phyloP scores from a whole-genome alignment of 2,113 vertebrate species.

The Varanus salvator region DNA sequence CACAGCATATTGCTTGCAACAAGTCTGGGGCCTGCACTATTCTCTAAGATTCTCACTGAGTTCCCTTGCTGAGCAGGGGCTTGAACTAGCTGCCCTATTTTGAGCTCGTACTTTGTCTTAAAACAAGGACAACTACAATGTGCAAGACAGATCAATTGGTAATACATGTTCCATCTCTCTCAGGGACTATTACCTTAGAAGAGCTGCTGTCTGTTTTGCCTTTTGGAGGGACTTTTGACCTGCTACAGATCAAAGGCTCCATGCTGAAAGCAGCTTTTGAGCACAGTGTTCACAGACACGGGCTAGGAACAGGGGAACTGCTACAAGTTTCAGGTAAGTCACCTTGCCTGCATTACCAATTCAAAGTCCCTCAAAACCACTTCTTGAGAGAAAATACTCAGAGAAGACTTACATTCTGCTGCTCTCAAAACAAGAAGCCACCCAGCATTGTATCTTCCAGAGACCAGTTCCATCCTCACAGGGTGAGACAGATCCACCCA shows the following conservation, averaged over 20 bases:
- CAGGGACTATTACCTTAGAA: constrained; percentile 90
- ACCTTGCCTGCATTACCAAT: not conserved
- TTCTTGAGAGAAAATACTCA: not conserved
- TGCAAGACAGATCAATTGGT: not conserved
- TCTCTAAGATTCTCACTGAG: not conserved
- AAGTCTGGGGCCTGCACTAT: not conserved
- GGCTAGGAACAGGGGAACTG: constrained; percentile 86
- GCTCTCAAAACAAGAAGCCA: not conserved
- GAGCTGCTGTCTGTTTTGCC: constrained; percentile 89
- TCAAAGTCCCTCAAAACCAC: not conserved
- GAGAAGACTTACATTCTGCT: not conserved
- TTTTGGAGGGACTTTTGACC: constrained; percentile 90
- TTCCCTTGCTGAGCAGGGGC: not conserved
- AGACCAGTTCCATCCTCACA: not conserved
- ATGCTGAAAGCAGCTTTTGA: constrained; percentile 88
- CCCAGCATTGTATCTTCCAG: not conserved
- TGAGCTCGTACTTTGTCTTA: not conserved
- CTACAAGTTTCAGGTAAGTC: constrained; percentile 91
- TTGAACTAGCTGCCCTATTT: not conserved
- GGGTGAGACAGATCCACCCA: not conserved
- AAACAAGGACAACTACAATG: not conserved
- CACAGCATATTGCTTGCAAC: not conserved
- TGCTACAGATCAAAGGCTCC: constrained; percentile 86
- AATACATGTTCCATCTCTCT: not conserved
- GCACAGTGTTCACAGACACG: constrained; percentile 85